phyloP scores from a whole-genome alignment of 2,888 invertebrate species.

The Drosophila subsilvestris region DNA sequence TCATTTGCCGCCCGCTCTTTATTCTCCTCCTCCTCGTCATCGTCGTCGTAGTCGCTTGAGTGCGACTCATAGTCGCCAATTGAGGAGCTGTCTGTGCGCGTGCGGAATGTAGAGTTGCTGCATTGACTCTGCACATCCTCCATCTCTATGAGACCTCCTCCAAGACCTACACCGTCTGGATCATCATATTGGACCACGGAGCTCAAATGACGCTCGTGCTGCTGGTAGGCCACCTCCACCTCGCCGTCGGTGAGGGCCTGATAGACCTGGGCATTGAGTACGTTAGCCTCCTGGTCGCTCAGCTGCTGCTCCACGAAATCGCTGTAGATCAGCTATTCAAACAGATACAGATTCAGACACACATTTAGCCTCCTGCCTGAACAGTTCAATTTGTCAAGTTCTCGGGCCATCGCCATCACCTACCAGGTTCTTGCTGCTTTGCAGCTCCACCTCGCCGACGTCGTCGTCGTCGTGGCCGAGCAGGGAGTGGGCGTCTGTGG shows the following conservation, averaged over 20 bases:
- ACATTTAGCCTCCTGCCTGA: conserved; percentile 9
- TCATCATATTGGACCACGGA: conserved; percentile 43
- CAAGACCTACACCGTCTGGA: conserved; percentile 23
- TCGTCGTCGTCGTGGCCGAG: conserved; percentile 56
- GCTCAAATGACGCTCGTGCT: conserved; percentile 49
- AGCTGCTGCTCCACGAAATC: conserved; percentile 73
- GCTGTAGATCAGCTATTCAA: conserved; percentile 77
- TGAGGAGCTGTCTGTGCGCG: conserved; percentile 82
- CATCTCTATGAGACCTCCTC: conserved; percentile 33
- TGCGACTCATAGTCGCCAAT: conserved; percentile 84
- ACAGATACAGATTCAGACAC: conserved; percentile 9
- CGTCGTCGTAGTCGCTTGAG: conserved; percentile 83
- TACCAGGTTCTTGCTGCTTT: conserved; percentile 77
- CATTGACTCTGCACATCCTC: conserved; percentile 73
- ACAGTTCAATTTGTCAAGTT: neutral
- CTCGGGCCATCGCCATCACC: conserved; percentile 19
- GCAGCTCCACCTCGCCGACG: conserved; percentile 58
- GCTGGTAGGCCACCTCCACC: conserved; percentile 56
- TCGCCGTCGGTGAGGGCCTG: conserved; percentile 59
- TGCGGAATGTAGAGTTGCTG: conserved; percentile 81
- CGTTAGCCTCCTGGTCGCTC: conserved; percentile 55
- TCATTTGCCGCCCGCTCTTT: neutral
- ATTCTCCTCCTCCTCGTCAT: conserved; percentile 44
- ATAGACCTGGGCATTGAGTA: conserved; percentile 72
- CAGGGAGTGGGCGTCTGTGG: conserved; percentile 69